A percentile compares a stretch with the other conserved stretches of the same genome.
These are phyloP conservation scores for Dynastes tityus DNA, from an alignment of 2,888 invertebrate genomes.

Conservation along the genomic window DNA sequence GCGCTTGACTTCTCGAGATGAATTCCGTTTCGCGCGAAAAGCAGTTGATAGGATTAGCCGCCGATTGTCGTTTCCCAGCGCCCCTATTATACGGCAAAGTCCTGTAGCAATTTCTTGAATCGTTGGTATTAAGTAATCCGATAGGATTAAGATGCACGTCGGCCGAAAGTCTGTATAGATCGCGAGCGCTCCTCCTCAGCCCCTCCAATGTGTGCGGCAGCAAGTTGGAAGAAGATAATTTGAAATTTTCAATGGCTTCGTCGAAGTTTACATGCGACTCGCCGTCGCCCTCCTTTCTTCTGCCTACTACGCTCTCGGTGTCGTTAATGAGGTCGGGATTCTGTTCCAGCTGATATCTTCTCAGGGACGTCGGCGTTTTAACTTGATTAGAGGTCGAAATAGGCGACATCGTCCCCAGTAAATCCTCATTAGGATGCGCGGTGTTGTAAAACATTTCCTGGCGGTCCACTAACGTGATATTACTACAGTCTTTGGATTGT, in stretches of 20 bases:
- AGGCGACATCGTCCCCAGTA: conserved; percentile 62
- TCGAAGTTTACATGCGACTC: conserved; percentile 62
- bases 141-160: conserved; percentile 84
- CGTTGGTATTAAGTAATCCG: conserved; percentile 83
- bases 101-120: conserved; percentile 82
- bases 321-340: conserved; percentile 88
- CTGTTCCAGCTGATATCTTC: conserved; percentile 76
- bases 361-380: conserved; percentile 74
- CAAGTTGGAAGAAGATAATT: conserved; percentile 68
- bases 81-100: conserved; percentile 84
- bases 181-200: conserved; percentile 67
- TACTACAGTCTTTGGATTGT: conserved; percentile 61
- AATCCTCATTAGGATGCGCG: conserved; percentile 65
- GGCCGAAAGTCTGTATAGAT: conserved; percentile 78
- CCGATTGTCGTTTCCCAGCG: conserved; percentile 71
- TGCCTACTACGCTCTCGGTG: conserved; percentile 75
- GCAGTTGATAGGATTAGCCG: conserved; percentile 73
- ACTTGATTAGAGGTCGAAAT: conserved; percentile 71
- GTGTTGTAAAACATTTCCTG: conserved; percentile 63
- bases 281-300: conserved; percentile 68
- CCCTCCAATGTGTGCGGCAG: conserved; percentile 44
- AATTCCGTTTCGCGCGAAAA: conserved; percentile 80
- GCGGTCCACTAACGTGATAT: conserved; percentile 59
- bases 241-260: conserved; percentile 64
- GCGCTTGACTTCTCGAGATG: conserved; percentile 70